Percentiles rank a stretch among this genome's conserved stretches.
phyloP scores from a whole-genome alignment of 2,888 invertebrate genomes.

The Frankliniella fusca region DNA sequence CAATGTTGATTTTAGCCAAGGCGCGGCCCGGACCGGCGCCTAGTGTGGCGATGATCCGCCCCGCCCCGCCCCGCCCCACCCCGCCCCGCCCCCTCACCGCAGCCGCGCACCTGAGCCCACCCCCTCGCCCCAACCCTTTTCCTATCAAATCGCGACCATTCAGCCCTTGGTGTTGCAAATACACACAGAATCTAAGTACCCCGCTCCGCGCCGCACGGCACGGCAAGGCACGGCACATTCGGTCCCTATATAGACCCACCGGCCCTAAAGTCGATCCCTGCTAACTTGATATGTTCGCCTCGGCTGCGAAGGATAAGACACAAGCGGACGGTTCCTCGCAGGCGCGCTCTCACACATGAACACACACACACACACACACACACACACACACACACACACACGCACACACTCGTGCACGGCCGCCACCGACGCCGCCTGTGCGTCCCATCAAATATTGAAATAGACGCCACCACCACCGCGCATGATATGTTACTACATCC shows the following conservation, averaged over 20 bases:
- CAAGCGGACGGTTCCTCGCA: background rate
- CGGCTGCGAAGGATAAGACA: no score
- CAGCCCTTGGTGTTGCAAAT: background rate
- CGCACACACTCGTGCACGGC: background rate
- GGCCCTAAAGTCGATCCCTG: no score
- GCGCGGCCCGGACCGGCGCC: background rate
- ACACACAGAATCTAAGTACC: no score
- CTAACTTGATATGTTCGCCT: no score
- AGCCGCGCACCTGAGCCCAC: background rate
- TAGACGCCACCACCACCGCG: background rate
- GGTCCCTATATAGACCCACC: no score
- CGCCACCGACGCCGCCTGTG: background rate
- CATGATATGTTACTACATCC: background rate
- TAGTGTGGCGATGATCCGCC: background rate
- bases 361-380: background rate
- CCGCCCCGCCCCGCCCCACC: background rate
- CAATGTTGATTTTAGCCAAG: conserved; percentile 22
- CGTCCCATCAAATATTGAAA: conserved; percentile 14
- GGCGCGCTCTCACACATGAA: background rate
- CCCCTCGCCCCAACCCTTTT: no score
- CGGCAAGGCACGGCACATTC: no score
- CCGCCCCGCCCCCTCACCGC: background rate
- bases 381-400: background rate
- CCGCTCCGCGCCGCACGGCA: no score
- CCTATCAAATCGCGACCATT: background rate